These are phyloP conservation scores for Cynaeus angustus DNA, from an alignment of 2,888 invertebrate species.

Conservation along the genomic window DNA sequence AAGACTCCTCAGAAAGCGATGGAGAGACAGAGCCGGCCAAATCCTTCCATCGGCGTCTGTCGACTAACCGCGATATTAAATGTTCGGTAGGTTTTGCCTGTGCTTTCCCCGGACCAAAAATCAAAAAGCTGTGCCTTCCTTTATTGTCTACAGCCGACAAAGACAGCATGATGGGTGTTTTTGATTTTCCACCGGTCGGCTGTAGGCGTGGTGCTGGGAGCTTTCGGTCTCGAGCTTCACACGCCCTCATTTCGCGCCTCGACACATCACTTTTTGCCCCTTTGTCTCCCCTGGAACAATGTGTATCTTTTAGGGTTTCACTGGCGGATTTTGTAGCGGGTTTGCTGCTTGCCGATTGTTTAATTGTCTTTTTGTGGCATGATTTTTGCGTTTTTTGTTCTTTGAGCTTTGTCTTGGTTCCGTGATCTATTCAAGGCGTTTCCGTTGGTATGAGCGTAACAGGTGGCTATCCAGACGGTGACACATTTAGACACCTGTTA, in stretches of 20 bases:
- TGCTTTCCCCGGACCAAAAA: slow-evolving; percentile 29
- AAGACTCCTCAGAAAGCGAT: slow-evolving; percentile 86
- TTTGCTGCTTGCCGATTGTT: neutral
- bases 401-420: slow-evolving; percentile 5
- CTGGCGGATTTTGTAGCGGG: slow-evolving; percentile 1
- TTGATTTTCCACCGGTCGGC: slow-evolving; percentile 29
- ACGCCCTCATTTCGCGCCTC: slow-evolving; percentile 27
- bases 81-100: slow-evolving; percentile 78
- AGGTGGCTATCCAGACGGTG: slow-evolving; percentile 50
- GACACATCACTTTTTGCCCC: slow-evolving; percentile 22
- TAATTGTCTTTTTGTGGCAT: slow-evolving; percentile 26
- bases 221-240: slow-evolving; percentile 24
- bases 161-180: slow-evolving; percentile 24
- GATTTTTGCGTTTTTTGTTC: slow-evolving; percentile 35
- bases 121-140: slow-evolving; percentile 12
- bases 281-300: too few species aligned
- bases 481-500: slow-evolving; percentile 52
- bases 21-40: slow-evolving; percentile 86
- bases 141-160: neutral
- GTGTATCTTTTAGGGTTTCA: neutral
- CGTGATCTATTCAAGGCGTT: slow-evolving; percentile 16
- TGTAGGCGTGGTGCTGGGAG: slow-evolving; percentile 55
- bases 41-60: slow-evolving; percentile 85
- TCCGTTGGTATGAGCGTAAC: slow-evolving; percentile 44
- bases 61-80: slow-evolving; percentile 88